Percentiles rank a stretch among this genome's conserved stretches.
Conservation (phyloP, 23 tunicate species). For the Halocynthia roretzi region DNA sequence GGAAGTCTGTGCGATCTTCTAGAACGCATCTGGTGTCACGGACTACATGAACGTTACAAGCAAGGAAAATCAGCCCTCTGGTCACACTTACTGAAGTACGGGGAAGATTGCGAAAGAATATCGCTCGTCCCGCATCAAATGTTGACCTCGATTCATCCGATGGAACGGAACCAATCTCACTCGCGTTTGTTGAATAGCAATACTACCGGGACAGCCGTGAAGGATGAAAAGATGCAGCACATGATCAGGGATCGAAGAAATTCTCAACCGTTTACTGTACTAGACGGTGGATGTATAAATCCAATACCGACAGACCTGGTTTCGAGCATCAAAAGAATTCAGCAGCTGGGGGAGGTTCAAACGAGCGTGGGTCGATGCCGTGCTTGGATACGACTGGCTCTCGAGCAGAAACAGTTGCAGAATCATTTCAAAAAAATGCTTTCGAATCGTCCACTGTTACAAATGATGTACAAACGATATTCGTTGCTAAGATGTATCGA, state of each 20-base stretch:
- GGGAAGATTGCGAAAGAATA: constrained; percentile 21
- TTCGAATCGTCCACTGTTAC: constrained; percentile 36
- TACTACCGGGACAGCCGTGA: no score
- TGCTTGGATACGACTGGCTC: constrained; percentile 94
- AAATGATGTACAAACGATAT: constrained; percentile 87
- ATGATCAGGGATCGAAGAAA: not conserved
- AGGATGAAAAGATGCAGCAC: no score
- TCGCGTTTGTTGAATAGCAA: no score
- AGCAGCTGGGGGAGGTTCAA: constrained; percentile 60
- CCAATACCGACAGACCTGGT: constrained; percentile 9
- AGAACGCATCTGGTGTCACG: constrained; percentile 94
- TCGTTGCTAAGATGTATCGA: constrained; percentile 91
- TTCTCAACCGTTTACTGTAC: not conserved
- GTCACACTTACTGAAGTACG: constrained; percentile 67
- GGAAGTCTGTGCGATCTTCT: constrained; percentile 92
- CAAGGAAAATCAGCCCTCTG: constrained; percentile 92
- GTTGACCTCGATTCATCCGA: no score
- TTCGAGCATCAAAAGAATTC: constrained; percentile 30
- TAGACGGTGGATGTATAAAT: not conserved
- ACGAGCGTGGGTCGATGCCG: constrained; percentile 88
- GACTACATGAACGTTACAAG: constrained; percentile 58
- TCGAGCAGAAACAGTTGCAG: constrained; percentile 83
- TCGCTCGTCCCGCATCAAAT: not conserved
- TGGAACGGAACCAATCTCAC: no score
- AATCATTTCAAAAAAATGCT: constrained; percentile 48